A percentile compares a stretch with the other conserved stretches of the same genome.
Evolutionary conservation across 2,797 vertebrate genomes (phyloP).

Genomic region (Galaxias olidus): DNA sequence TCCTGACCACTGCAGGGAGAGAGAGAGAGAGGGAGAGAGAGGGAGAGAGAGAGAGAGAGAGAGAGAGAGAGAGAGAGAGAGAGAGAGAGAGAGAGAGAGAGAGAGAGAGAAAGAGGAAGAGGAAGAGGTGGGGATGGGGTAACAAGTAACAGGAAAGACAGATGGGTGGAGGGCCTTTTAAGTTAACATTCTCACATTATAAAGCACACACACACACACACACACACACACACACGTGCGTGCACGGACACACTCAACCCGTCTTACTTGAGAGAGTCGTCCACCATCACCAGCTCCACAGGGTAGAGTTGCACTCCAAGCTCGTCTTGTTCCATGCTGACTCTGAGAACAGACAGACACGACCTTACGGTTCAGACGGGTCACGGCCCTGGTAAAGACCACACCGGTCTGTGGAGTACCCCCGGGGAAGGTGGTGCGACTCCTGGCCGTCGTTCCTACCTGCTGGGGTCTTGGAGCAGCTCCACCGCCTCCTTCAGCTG

Average conservation of each 20-base stretch:
- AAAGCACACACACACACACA: not conserved
- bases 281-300: constrained; percentile 73
- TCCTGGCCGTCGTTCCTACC: constrained; percentile 62
- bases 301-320: constrained; percentile 78
- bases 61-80: constrained; percentile 35
- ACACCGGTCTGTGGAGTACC: not conserved
- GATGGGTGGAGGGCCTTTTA: not conserved
- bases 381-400: not conserved
- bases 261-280: constrained; percentile 79
- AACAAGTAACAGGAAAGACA: not conserved
- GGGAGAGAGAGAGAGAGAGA: constrained; percentile 38
- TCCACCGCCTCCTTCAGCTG: constrained; percentile 88
- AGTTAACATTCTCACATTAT: not conserved
- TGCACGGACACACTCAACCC: constrained; percentile 14
- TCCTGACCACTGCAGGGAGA: constrained; percentile 77
- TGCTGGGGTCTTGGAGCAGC: constrained; percentile 84
- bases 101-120: constrained; percentile 32
- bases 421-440: not conserved
- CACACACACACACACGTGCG: not conserved
- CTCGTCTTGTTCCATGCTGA: constrained; percentile 71
- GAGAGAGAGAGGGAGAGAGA: constrained; percentile 13
- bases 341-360: constrained; percentile 54
- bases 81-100: constrained; percentile 38
- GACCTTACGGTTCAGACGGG: no score
- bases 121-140: constrained; percentile 28